These are phyloP conservation scores for Autographa pulchrina DNA, from an alignment of 2,888 invertebrate genomes.

Conservation along the genomic window DNA sequence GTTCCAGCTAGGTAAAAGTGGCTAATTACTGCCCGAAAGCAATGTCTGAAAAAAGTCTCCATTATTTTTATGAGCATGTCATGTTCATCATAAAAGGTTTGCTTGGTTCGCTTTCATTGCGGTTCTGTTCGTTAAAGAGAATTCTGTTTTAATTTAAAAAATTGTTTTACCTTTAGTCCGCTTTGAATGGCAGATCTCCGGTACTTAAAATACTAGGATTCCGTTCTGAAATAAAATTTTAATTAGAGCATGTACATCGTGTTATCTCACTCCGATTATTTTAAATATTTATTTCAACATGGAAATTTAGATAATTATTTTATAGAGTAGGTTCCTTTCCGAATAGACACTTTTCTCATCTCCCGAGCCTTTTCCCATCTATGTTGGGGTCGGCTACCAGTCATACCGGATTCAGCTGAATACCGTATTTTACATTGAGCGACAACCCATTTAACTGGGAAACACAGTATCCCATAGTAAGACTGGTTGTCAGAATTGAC, in stretches of 20 bases:
- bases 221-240: constrained; percentile 18
- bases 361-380: no score
- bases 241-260: background rate
- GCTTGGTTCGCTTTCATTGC: constrained; percentile 44
- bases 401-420: no score
- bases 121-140: constrained; percentile 31
- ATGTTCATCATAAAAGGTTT: constrained; percentile 53
- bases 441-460: no score
- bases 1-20: constrained; percentile 36
- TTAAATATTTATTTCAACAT: background rate
- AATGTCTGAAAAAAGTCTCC: constrained; percentile 34
- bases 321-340: constrained; percentile 9
- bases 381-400: no score
- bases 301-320: background rate
- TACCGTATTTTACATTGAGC: no score
- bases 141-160: constrained; percentile 36
- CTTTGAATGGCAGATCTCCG: constrained; percentile 26
- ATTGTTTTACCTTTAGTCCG: constrained; percentile 26
- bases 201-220: constrained; percentile 22
- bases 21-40: constrained; percentile 50
- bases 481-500: no score
- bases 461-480: no score
- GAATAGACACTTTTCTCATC: constrained; percentile 23
- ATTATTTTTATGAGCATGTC: constrained; percentile 38
- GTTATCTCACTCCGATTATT: background rate